Percentiles rank a stretch among this genome's conserved stretches.
Evolutionary conservation across 1,140 invertebrate species (phyloP).

Genomic region (Acromyrmex charruanus): DNA sequence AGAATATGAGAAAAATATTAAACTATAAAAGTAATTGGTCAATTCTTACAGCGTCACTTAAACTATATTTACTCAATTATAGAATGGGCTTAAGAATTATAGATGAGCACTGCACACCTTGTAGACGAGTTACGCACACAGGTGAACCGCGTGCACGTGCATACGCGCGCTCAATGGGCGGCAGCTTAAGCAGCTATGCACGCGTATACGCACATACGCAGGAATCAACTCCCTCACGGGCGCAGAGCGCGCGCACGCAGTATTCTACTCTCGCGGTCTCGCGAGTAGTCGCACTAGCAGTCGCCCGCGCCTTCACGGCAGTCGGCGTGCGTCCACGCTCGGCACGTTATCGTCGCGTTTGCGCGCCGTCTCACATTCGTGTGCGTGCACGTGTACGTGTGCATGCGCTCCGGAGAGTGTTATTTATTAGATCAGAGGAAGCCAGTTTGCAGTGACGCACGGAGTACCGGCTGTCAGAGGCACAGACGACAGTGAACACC

Average conservation of each 20-base stretch:
- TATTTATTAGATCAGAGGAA: constrained; percentile 86
- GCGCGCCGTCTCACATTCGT: constrained; percentile 21
- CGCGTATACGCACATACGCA: too few species aligned
- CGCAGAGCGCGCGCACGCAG: neutral
- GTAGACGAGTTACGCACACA: neutral
- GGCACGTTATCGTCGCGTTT: constrained; percentile 1
- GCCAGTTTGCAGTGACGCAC: constrained; percentile 84
- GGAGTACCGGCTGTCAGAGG: constrained; percentile 47
- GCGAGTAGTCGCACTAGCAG: constrained; percentile 31
- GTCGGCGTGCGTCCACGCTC: constrained; percentile 57
- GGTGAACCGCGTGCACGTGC: neutral
- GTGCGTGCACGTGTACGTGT: neutral
- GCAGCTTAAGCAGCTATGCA: neutral
- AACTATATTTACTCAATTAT: too few species aligned
- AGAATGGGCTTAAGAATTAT: too few species aligned
- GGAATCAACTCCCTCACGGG: neutral
- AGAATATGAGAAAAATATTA: too few species aligned
- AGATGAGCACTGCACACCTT: neutral
- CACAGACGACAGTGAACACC: constrained; percentile 76
- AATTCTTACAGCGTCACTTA: too few species aligned
- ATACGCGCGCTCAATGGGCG: neutral
- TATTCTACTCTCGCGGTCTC: constrained; percentile 14
- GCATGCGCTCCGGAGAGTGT: constrained; percentile 54
- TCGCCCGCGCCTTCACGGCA: neutral
- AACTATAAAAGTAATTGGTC: too few species aligned